Evolutionary conservation across 2,888 invertebrate species (phyloP), one percentile per base, ranked within the genome.

Genomic region (Dryadula phaetusa): DNA sequence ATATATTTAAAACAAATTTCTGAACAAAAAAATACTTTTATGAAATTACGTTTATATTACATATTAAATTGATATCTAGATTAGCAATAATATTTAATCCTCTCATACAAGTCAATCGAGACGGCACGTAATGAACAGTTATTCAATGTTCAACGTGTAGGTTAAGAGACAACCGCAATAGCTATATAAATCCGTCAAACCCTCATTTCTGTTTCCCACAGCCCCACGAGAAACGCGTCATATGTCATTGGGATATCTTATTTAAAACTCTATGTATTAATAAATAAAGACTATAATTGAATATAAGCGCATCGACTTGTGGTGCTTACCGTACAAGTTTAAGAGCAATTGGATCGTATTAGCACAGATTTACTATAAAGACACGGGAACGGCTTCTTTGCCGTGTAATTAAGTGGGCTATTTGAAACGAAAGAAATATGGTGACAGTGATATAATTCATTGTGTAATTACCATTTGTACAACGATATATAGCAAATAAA

Each of bases 141-240:
- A 72, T 66, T 52, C 64, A 71, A 69, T 70, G 69, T 64, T 64
- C 62, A 49, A 64, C 61, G 65, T 64, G 62, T 64, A 64, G 64
- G 69, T 73, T 67, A 70, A 63, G 67, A 69, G 73, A 72, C 73
- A 70, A 72, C 72, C 67, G 70, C 65, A 71, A 70, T 66, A 60
- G 66, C 71, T 71, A 68, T 74, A 75, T 72, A 75, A 76, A 77
- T 77, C 77, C 74, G 72, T 70, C 72, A 72, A 74, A 77, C 72
- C 74, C 75, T 72, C 69, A 76, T 76, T 75, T 72, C 80, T 75
- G 75, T 73, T 86, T 87, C 87, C 83, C 87, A 88, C 87, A 87
- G 84, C 79, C 80, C 70, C 70, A 64, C 32, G 42, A 49, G 62
- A 20, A 54, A 60, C 49, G 62, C 18, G 46, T 32, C 56, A 61